A percentile compares a stretch with the other conserved stretches of the same genome.
These are phyloP conservation scores for Agrochola circellaris DNA, from an alignment of 2,888 invertebrate genomes.

Conservation along the genomic window DNA sequence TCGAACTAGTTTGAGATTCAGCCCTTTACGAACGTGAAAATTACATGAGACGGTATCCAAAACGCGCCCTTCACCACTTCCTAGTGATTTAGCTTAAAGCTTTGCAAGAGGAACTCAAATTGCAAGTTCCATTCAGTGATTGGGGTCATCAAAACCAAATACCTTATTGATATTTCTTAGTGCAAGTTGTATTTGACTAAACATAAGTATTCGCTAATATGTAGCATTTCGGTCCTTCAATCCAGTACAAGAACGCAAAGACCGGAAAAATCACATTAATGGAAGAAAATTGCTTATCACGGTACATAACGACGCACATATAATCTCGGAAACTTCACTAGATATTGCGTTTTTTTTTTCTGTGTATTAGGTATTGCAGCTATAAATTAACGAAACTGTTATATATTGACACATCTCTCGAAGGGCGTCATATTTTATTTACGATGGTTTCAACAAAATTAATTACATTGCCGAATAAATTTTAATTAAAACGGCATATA, in stretches of 20 bases:
- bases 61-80: too few species aligned
- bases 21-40: too few species aligned
- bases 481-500: neutral
- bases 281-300: constrained; percentile 27
- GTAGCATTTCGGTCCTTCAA: neutral
- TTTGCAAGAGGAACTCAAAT: constrained; percentile 2
- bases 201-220: too few species aligned
- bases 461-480: constrained; percentile 15
- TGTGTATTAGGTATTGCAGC: neutral
- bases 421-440: constrained; percentile 23
- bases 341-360: neutral
- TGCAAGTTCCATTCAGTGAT: neutral
- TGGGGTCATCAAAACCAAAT: neutral
- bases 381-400: neutral
- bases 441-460: constrained; percentile 2
- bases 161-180: too few species aligned
- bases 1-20: too few species aligned
- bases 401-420: constrained; percentile 27
- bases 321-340: constrained; percentile 36
- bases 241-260: neutral
- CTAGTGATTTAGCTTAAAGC: neutral
- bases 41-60: too few species aligned
- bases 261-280: constrained; percentile 21
- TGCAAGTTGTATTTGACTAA: too few species aligned
- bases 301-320: neutral